Base-by-base conservation (phyloP, 1,140 invertebrate genomes). In the Aleiodes sp. region DNA sequence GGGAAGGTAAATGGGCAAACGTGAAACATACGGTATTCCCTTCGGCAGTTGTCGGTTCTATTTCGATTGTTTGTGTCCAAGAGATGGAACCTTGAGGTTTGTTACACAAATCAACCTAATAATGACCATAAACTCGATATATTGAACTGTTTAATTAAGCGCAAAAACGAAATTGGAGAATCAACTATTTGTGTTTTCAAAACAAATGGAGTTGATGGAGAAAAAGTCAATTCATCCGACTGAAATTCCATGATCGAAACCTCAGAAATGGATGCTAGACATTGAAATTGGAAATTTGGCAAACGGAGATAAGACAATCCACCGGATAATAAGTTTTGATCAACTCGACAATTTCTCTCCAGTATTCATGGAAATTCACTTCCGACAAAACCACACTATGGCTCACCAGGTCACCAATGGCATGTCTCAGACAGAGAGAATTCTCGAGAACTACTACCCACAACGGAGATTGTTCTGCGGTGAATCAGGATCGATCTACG, bases 311-410 rank as follows among this genome's bases (percentile, higher is more conserved):
- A n/a, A n/a, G n/a, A n/a, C n/a, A n/a, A n/a, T n/a, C n/a, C n/a
- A n/a, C n/a, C n/a, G n/a, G n/a, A n/a, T n/a, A n/a, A n/a, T n/a
- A n/a, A n/a, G n/a, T n/a, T n/a, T n/a, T n/a, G n/a, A n/a, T n/a
- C n/a, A n/a, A n/a, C n/a, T n/a, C n/a, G 19, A 26, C 46, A 52
- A 52, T 52, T 52, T 24, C 46, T 24, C n/a, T n/a, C n/a, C n/a
- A 52, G 26, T 21, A 52, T 52, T 52, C 46, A 52, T 52, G 46
- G 46, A 52, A 52, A 52, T 52, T 52, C 46, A 52, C 46, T 52
- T 26, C 46, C 46, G 21, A 52, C 46, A 52, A 52, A 52, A 52
- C 46, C 21, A 52, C 21, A 52, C 16, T 9, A 16, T 16, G 26
- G 21, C 26, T 21, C n/a, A n/a, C 26, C 46, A 21, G 46, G 16